A percentile compares a stretch with the other conserved stretches of the same genome.
Conservation (phyloP, 2,113 vertebrate species). For the Vulpes ferrilata region DNA sequence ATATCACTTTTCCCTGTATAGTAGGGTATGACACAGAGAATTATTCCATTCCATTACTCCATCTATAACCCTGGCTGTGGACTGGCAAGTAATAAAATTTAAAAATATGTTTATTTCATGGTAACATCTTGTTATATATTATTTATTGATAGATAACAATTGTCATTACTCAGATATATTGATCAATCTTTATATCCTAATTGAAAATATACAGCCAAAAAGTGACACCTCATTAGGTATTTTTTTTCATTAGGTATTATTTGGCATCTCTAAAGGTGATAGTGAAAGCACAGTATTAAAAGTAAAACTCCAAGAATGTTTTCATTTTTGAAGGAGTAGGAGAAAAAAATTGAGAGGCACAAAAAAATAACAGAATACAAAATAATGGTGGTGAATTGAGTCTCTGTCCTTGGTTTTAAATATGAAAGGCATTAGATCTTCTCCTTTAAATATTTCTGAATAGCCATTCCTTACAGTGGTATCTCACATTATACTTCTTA, state of each 20-base stretch:
- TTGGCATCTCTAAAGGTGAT: background rate
- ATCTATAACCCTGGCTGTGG: background rate
- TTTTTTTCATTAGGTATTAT: background rate
- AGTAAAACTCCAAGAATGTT: constrained; percentile 37
- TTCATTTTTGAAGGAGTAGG: background rate
- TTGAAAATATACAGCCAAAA: constrained; percentile 8
- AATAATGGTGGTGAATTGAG: background rate
- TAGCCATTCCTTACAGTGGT: background rate
- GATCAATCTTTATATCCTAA: constrained; percentile 5
- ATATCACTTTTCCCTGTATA: background rate
- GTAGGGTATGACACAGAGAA: background rate
- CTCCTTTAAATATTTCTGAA: constrained; percentile 20
- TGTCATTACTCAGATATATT: background rate
- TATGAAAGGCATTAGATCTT: constrained; percentile 18
- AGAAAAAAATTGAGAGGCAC: background rate
- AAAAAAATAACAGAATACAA: background rate
- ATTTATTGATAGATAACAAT: background rate
- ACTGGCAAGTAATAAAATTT: background rate
- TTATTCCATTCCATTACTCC: background rate
- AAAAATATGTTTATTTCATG: background rate
- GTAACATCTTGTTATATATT: background rate
- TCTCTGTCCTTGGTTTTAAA: background rate
- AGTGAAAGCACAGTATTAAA: constrained; percentile 35
- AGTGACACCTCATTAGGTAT: background rate
- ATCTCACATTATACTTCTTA: background rate